Evolutionary conservation across 2,888 invertebrate genomes (phyloP), one percentile per base, ranked within the genome.

Genomic region (Mesorhabditis sp.): DNA sequence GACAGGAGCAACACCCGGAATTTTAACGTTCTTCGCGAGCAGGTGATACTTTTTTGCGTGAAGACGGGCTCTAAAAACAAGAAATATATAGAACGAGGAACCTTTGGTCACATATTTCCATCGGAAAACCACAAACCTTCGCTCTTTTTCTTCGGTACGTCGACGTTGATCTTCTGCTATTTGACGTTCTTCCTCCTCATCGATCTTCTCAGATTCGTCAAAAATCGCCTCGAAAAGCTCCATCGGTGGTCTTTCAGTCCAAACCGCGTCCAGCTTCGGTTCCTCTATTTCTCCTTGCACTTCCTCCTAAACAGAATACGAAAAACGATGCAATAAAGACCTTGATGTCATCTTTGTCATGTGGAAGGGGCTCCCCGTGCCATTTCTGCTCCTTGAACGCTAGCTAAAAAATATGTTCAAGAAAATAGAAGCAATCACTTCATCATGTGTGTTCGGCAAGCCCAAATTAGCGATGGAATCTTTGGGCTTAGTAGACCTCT

Each of bases 371-470:
- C 6, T 71, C 71, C 61, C 67, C n/a, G 67, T 69, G n/a, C 15
- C 43, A 41, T 66, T 15, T 15, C 43, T 66, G 13, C 6, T 66
- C 44, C 28, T 66, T 65, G 65, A 41, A 50, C n/a, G 58, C 58
- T n/a, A 50, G n/a, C 58, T 50, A 50, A 50, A 50, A 50, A 50
- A 50, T 13, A 13, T 10, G n/a, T 13, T 13, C n/a, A 50, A 50
- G 58, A 13, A 50, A 13, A 50, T n/a, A 50, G n/a, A 50, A 13
- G 7, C n/a, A 50, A 13, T n/a, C 7, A 80, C 42, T 61, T 79
- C 78, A 42, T 70, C 74, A 10, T 74, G 76, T 41, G 78, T 80
- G 45, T 70, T 78, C 10, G 80, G 78, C 45, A 80, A 62, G 64
- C 78, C 78, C 5, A 75, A 44, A 43, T 76, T 73, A 10, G 65